Percentiles rank a stretch among this genome's conserved stretches.
phyloP scores from a whole-genome alignment of 2,888 invertebrate species.

The Formica aserva region DNA sequence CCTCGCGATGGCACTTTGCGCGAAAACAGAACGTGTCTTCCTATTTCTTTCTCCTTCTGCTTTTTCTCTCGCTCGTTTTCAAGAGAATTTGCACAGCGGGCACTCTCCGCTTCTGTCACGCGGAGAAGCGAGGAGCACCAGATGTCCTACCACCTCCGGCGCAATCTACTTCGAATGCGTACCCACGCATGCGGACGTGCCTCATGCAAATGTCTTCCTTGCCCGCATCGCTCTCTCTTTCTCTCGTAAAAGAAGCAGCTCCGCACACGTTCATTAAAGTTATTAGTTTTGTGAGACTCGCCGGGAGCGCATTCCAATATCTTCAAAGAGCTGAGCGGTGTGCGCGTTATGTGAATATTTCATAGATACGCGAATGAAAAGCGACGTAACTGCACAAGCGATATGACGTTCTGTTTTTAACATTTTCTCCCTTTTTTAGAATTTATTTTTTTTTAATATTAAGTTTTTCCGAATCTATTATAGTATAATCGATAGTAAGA shows the following conservation, averaged over 20 bases:
- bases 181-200: slow-evolving; percentile 75
- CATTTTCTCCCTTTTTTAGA: not conserved
- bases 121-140: slow-evolving; percentile 60
- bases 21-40: not conserved
- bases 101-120: slow-evolving; percentile 32
- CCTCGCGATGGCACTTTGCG: not conserved
- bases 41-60: not conserved
- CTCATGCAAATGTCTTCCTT: slow-evolving; percentile 75
- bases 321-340: slow-evolving; percentile 65
- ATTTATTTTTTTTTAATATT: not conserved
- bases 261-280: slow-evolving; percentile 72
- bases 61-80: slow-evolving; percentile 19
- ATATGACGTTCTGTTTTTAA: slow-evolving; percentile 2
- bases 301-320: slow-evolving; percentile 58
- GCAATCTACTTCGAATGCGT: slow-evolving; percentile 76
- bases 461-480: not conserved
- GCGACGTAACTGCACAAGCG: slow-evolving; percentile 55
- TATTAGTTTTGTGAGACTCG: slow-evolving; percentile 73
- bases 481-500: not conserved
- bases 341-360: slow-evolving; percentile 70
- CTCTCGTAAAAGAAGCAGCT: slow-evolving; percentile 64
- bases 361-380: slow-evolving; percentile 55
- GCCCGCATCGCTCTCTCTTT: slow-evolving; percentile 51
- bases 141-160: slow-evolving; percentile 68
- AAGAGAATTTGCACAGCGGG: slow-evolving; percentile 33